Conservation (phyloP, 2,113 vertebrate species). For the Sylvilagus bachmani region DNA sequence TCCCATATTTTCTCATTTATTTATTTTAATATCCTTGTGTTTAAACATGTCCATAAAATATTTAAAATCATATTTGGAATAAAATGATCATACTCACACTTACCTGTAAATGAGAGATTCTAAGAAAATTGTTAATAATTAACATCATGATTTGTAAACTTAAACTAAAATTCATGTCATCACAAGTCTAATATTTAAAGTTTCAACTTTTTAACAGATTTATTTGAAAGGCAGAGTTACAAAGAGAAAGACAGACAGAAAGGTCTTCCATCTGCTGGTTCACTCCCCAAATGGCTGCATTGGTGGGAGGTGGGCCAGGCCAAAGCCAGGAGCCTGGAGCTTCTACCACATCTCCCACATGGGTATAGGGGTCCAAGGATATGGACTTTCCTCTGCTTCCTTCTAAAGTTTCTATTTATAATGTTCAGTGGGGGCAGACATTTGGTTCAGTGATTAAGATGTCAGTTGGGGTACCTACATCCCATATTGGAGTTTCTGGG, state of each 20-base stretch:
- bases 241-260: too few species aligned
- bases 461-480: too few species aligned
- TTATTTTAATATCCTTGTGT: conserved; percentile 1
- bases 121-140: conserved; percentile 47
- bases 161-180: background rate
- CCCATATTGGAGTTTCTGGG: too few species aligned
- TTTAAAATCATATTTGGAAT: background rate
- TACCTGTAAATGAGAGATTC: background rate
- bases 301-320: too few species aligned
- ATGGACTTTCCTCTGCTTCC: too few species aligned
- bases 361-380: too few species aligned
- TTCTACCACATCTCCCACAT: too few species aligned
- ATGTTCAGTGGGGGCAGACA: background rate
- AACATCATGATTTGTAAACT: background rate
- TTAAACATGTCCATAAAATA: background rate
- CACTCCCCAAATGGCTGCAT: too few species aligned
- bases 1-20: conserved; percentile 10
- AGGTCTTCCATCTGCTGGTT: too few species aligned
- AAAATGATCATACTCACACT: background rate
- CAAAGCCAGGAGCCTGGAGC: too few species aligned
- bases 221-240: too few species aligned
- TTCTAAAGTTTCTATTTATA: background rate
- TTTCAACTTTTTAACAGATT: background rate
- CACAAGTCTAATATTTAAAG: conserved; percentile 22
- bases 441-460: too few species aligned